Percentiles rank a stretch among this genome's conserved stretches.
Conservation (phyloP, 2,113 vertebrate species). For the Myxocyprinus asiaticus region DNA sequence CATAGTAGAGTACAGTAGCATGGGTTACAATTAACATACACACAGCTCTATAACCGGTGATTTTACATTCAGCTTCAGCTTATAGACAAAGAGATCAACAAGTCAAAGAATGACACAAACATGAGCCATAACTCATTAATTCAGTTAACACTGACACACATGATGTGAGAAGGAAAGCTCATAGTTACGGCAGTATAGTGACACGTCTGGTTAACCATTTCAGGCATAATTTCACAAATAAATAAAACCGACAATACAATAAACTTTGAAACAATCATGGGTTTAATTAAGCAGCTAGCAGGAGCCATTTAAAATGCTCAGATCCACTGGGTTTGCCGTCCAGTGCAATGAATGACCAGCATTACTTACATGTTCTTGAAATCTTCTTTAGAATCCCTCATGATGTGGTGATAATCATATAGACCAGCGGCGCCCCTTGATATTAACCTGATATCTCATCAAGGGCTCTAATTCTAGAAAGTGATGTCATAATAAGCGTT, state of each 20-base stretch:
- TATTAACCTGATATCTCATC: background rate
- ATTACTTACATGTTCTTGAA: too few species aligned
- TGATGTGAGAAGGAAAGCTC: background rate
- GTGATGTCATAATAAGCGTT: conserved; percentile 43
- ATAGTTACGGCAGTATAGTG: too few species aligned
- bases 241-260: background rate
- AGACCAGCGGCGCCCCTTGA: background rate
- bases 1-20: background rate
- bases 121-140: conserved; percentile 42
- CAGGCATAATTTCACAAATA: background rate
- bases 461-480: conserved; percentile 15
- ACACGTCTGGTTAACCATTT: too few species aligned
- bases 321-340: background rate
- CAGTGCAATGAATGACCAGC: background rate
- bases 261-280: background rate
- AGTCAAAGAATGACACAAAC: conserved; percentile 63
- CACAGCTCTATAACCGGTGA: background rate
- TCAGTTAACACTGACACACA: background rate
- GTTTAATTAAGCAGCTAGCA: background rate
- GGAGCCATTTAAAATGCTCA: background rate
- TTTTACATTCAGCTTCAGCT: conserved; percentile 42
- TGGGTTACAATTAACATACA: conserved; percentile 14
- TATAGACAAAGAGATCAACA: conserved; percentile 62
- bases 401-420: too few species aligned
- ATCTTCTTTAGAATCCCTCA: too few species aligned